phyloP scores from a whole-genome alignment of 2,888 invertebrate genomes.

The Drosophila monieri region DNA sequence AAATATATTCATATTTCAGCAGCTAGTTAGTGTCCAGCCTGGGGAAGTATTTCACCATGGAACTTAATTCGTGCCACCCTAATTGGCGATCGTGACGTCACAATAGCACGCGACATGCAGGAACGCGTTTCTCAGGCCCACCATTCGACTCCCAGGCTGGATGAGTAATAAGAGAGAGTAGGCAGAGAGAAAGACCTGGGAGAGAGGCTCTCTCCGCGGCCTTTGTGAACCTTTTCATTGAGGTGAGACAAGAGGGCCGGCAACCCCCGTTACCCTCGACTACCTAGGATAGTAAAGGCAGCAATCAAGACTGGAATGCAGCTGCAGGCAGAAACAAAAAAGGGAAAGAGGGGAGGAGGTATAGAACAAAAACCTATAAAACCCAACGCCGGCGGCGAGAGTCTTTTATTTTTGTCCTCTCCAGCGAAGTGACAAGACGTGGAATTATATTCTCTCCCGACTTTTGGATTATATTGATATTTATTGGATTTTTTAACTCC shows the following conservation, averaged over 20 bases:
- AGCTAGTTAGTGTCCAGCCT: not conserved
- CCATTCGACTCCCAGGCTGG: slow-evolving; percentile 11
- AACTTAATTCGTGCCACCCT: slow-evolving; percentile 44
- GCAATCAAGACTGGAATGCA: slow-evolving; percentile 11
- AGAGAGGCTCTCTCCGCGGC: slow-evolving; percentile 16
- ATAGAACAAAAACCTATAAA: slow-evolving; percentile 27
- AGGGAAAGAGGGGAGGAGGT: not conserved
- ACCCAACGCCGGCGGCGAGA: not conserved
- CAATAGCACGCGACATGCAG: slow-evolving; percentile 67
- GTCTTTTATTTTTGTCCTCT: not conserved
- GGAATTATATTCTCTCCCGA: not conserved
- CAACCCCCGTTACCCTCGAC: slow-evolving; percentile 25
- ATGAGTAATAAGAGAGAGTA: slow-evolving; percentile 32
- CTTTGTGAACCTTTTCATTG: slow-evolving; percentile 1
- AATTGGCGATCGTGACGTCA: slow-evolving; percentile 60
- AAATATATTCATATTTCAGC: not conserved
- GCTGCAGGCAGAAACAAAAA: slow-evolving; percentile 30
- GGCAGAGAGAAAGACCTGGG: not conserved
- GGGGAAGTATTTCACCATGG: slow-evolving; percentile 29
- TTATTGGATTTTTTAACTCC: not conserved
- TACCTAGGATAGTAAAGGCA: slow-evolving; percentile 23
- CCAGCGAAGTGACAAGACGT: slow-evolving; percentile 1
- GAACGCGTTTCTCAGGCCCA: slow-evolving; percentile 40
- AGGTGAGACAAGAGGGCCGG: not conserved
- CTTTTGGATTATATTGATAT: not conserved